Percentiles rank a stretch among this genome's conserved stretches.
phyloP scores from a whole-genome alignment of 2,113 vertebrate species.

The Cyanocitta stelleri region DNA sequence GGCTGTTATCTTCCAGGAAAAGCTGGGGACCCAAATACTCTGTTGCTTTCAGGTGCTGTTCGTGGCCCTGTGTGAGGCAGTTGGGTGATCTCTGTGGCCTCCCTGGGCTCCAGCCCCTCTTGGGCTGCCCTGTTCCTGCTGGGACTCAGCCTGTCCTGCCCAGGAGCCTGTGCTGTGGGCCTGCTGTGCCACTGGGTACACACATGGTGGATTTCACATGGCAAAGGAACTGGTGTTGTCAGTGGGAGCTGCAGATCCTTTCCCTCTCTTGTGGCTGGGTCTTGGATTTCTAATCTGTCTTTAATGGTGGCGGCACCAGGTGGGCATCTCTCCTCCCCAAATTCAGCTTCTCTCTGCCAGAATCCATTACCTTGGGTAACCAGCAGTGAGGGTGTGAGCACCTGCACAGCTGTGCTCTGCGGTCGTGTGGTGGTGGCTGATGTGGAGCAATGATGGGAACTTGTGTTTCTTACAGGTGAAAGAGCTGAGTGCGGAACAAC shows the following conservation, averaged over 20 bases:
- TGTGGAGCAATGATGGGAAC: neutral
- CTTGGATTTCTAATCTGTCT: neutral
- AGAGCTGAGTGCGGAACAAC: conserved; percentile 95
- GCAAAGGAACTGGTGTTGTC: neutral
- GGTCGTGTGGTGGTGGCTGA: neutral
- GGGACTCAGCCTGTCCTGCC: neutral
- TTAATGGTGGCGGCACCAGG: neutral
- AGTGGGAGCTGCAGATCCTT: neutral
- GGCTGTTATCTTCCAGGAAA: neutral
- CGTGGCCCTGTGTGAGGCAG: neutral
- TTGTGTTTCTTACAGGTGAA: conserved; percentile 80
- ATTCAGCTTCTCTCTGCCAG: neutral
- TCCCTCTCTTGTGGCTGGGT: neutral
- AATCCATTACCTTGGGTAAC: neutral
- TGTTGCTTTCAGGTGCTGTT: neutral
- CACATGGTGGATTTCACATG: neutral
- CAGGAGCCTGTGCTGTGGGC: neutral
- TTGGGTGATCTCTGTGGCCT: neutral
- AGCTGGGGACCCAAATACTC: neutral
- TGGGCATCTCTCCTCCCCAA: neutral
- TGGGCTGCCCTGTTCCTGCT: neutral
- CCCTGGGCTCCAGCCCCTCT: neutral
- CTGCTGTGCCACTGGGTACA: neutral
- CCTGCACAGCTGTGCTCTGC: neutral
- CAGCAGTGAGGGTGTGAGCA: neutral